Evolutionary conservation across 64 coral and sea anemone species (phyloP).

Genomic region (Acropora tenuis): DNA sequence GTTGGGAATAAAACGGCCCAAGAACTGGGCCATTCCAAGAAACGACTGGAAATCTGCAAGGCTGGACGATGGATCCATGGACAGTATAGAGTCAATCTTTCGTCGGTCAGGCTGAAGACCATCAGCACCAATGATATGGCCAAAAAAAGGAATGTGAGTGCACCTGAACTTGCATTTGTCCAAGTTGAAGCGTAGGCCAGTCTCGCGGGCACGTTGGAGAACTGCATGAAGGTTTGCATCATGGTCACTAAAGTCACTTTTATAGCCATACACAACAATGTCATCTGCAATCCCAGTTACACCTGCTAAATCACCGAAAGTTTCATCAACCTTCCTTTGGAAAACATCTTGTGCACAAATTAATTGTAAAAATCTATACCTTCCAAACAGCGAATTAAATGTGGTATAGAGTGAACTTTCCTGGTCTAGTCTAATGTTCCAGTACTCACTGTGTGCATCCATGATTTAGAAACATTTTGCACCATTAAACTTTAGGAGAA

Average conservation of each 20-base stretch:
- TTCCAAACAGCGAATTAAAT: constrained; percentile 32
- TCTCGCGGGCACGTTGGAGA: constrained; percentile 37
- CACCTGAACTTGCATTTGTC: constrained; percentile 63
- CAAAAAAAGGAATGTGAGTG: neutral
- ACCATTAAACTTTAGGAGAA: neutral
- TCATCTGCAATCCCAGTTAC: constrained; percentile 29
- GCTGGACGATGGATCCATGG: no score
- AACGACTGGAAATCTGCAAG: no score
- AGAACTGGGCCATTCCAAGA: constrained; percentile 9
- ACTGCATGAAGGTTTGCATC: constrained; percentile 43
- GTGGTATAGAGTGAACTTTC: constrained; percentile 52
- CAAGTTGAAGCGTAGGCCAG: constrained; percentile 59
- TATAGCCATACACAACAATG: constrained; percentile 22
- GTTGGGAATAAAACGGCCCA: constrained; percentile 56
- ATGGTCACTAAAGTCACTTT: neutral
- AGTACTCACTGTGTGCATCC: neutral
- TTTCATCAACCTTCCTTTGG: neutral
- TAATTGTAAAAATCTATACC: constrained; percentile 20
- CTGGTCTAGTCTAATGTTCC: constrained; percentile 15
- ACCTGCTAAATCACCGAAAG: neutral
- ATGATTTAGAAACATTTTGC: neutral
- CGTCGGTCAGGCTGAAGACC: no score
- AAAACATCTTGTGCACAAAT: neutral
- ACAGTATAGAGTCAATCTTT: no score
- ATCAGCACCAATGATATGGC: no score